phyloP scores from a whole-genome alignment of 2,888 invertebrate species.

The Mythimna albipuncta region DNA sequence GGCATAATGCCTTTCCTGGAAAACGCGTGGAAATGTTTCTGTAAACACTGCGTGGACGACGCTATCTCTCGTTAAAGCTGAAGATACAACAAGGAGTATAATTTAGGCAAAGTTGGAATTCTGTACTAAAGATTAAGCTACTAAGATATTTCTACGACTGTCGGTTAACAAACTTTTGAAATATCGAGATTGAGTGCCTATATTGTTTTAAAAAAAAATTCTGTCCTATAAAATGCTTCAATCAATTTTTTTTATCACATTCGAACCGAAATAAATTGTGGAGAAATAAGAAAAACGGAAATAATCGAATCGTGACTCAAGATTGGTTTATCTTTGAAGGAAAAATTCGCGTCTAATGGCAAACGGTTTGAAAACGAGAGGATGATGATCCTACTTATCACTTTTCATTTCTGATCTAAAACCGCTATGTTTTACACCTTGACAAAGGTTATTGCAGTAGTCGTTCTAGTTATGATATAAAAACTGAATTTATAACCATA shows the following conservation, averaged over 20 bases:
- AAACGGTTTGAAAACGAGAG: too few relatives aligned
- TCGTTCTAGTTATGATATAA: too few relatives aligned
- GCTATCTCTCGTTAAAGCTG: not conserved
- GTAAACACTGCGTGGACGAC: slow-evolving; percentile 4
- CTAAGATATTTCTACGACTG: slow-evolving; percentile 36
- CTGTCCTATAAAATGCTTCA: too few relatives aligned
- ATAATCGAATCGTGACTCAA: not conserved
- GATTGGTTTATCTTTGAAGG: not conserved
- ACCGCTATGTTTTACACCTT: too few relatives aligned
- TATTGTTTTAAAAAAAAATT: too few relatives aligned
- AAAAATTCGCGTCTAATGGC: not conserved
- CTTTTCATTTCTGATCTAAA: too few relatives aligned
- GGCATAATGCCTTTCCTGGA: slow-evolving; percentile 47
- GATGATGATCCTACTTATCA: too few relatives aligned
- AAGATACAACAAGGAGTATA: not conserved
- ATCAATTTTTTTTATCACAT: slow-evolving; percentile 51
- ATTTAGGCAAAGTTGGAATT: not conserved
- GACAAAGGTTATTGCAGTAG: too few relatives aligned
- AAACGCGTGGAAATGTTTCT: slow-evolving; percentile 25
- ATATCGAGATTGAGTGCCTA: slow-evolving; percentile 45
- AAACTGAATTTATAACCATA: too few relatives aligned
- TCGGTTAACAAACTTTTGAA: slow-evolving; percentile 58
- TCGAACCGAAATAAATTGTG: slow-evolving; percentile 28
- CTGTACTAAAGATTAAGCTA: too few relatives aligned
- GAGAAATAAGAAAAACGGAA: slow-evolving; percentile 20